Evolutionary conservation across 2,888 invertebrate species (phyloP), one percentile per base, ranked within the genome.

Genomic region (Mythimna lalbum): DNA sequence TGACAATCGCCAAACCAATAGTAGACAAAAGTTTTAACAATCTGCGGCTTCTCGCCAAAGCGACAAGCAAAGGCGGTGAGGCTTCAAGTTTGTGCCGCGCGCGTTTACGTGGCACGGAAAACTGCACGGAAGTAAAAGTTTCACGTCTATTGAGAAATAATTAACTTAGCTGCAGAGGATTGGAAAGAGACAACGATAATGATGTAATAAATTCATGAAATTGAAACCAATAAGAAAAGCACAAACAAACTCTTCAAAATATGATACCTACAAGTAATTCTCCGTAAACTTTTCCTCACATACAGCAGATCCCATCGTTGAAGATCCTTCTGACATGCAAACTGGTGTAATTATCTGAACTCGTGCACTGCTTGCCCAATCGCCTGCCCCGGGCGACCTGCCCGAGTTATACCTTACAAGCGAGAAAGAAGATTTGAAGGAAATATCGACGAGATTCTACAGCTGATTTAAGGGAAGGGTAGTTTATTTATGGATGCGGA

Each of bases 241-340:
- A 31, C 52, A n/a, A 55, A n/a, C 19, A n/a, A 57, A 55, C 14
- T 6, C 14, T 12, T 49, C 12, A 23, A 70, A 70, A 61, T 56
- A 39, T 66, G 53, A 43, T 65, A 43, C n/a, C n/a, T n/a, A n/a
- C 39, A 63, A 60, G 31, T 63, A 63, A 65, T 57, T 33, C 17
- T 53, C n/a, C 21, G 23, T 43, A 49, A 68, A 65, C 43, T 71
- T 70, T 70, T 73, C 72, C 68, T 64, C 62, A 63, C 64, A 72
- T 61, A 50, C 56, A 65, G 55, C 57, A 65, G 69, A 75, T 78
- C 43, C 31, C 33, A 66, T 80, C 69, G 56, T 73, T 60, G 67
- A 72, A 80, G 80, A 79, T 82, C 73, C 75, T 73, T 73, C 76
- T 83, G 85, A 83, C 76, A 76, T 72, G 73, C 70, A 76, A 79